A percentile compares a stretch with the other conserved stretches of the same genome.
These are phyloP conservation scores for Aegithalos caudatus DNA, from an alignment of 2,113 vertebrate species.

Conservation along the genomic window DNA sequence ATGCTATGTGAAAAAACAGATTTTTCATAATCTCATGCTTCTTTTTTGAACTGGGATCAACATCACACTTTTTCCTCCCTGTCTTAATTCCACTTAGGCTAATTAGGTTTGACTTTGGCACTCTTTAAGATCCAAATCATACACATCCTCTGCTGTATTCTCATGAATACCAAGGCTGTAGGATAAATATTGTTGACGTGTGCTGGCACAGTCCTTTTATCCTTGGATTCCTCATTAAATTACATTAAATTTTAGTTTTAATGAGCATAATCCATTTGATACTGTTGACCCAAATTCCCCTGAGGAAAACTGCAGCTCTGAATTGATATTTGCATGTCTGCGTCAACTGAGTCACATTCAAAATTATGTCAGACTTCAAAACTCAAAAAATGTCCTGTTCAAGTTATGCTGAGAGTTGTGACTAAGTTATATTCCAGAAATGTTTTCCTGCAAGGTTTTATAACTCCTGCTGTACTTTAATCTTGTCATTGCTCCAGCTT, in stretches of 20 bases:
- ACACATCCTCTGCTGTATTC: not conserved
- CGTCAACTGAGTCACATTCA: not conserved
- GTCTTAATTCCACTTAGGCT: not conserved
- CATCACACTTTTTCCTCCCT: not conserved
- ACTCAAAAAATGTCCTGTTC: not conserved
- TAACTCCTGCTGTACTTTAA: not conserved
- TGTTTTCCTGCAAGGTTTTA: not conserved
- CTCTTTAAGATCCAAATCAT: conserved; percentile 2
- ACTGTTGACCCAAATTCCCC: conserved; percentile 2
- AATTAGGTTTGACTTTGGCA: not conserved
- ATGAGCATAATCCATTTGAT: conserved; percentile 35
- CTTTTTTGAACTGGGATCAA: not conserved
- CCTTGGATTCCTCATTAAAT: conserved; percentile 42
- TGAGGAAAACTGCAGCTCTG: not conserved
- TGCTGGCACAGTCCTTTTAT: conserved; percentile 17
- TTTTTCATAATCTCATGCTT: not conserved
- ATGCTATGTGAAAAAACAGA: not conserved
- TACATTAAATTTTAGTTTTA: conserved; percentile 29
- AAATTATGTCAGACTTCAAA: not conserved
- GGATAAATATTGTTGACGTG: not conserved
- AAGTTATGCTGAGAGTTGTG: not conserved
- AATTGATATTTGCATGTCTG: not conserved
- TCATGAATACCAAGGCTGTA: not conserved
- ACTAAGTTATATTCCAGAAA: not conserved
- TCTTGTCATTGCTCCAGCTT: not conserved